A percentile compares a stretch with the other conserved stretches of the same genome.
Evolutionary conservation across 2,888 invertebrate species (phyloP).

Genomic region (Geotrupes spiniger): DNA sequence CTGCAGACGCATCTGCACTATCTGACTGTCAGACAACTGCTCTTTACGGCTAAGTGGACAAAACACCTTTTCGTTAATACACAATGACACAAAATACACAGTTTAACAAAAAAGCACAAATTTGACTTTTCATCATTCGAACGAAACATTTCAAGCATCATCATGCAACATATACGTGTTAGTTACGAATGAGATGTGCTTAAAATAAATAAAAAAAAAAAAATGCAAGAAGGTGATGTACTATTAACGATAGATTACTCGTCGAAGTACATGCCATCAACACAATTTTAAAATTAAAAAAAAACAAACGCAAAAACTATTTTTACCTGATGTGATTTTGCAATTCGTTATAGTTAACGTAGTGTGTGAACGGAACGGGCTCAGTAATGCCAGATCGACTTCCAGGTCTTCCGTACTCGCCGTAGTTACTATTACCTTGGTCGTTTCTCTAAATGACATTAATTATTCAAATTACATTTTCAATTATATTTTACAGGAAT

Average conservation of each 20-base stretch:
- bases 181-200: constrained; percentile 44
- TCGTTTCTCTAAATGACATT: constrained; percentile 17
- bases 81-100: constrained; percentile 20
- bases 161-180: constrained; percentile 41
- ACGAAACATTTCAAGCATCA: constrained; percentile 19
- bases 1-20: constrained; percentile 77
- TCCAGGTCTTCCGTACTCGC: constrained; percentile 55
- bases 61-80: constrained; percentile 33
- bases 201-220: constrained; percentile 24
- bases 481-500: no score
- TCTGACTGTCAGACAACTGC: constrained; percentile 75
- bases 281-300: no score
- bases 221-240: constrained; percentile 14
- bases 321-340: constrained; percentile 78
- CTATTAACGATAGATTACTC: background rate
- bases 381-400: constrained; percentile 56
- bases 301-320: background rate
- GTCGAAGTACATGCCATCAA: background rate
- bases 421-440: constrained; percentile 36
- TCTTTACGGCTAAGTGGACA: constrained; percentile 59
- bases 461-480: background rate
- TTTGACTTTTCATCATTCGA: background rate
- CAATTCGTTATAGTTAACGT: constrained; percentile 83
- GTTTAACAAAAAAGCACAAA: constrained; percentile 17
- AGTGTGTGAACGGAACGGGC: constrained; percentile 61